A percentile compares a stretch with the other conserved stretches of the same genome.
These are phyloP conservation scores for Urechis unicinctus DNA, from an alignment of 2,888 invertebrate species.

Conservation along the genomic window DNA sequence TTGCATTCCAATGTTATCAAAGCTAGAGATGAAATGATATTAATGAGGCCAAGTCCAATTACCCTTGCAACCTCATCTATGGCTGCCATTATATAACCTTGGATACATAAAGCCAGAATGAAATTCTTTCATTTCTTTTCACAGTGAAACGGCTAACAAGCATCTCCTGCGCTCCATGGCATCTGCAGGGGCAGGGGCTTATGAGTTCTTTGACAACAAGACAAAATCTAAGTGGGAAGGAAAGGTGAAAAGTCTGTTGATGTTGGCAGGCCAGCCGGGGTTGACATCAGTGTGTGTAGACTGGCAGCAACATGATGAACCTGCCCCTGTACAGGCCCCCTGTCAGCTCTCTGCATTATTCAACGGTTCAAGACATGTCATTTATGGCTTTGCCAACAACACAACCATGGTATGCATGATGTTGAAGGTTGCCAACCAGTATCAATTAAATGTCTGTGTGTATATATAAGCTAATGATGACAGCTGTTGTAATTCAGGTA, in stretches of 20 bases:
- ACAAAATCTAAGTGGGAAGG: slow-evolving; percentile 45
- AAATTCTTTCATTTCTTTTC: neutral
- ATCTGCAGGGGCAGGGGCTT: slow-evolving; percentile 37
- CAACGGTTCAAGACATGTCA: slow-evolving; percentile 44
- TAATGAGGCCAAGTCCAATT: too few species aligned
- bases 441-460: too few species aligned
- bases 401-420: too few species aligned
- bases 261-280: slow-evolving; percentile 39
- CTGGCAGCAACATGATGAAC: slow-evolving; percentile 23
- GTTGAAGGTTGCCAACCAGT: too few species aligned
- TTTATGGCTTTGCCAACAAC: slow-evolving; percentile 46
- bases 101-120: neutral
- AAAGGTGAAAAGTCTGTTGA: slow-evolving; percentile 36
- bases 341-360: slow-evolving; percentile 43
- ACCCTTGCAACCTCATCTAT: too few species aligned
- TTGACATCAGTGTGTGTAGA: too few species aligned
- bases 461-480: too few species aligned
- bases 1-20: too few species aligned
- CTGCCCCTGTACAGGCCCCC: slow-evolving; percentile 39
- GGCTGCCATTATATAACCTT: too few species aligned
- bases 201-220: slow-evolving; percentile 39
- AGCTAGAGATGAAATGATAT: too few species aligned
- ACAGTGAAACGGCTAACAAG: slow-evolving; percentile 14
- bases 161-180: slow-evolving; percentile 34
- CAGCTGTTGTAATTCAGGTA: too few species aligned